Base-by-base conservation (phyloP, 2,888 invertebrate genomes). In the Campoletis raptor region DNA sequence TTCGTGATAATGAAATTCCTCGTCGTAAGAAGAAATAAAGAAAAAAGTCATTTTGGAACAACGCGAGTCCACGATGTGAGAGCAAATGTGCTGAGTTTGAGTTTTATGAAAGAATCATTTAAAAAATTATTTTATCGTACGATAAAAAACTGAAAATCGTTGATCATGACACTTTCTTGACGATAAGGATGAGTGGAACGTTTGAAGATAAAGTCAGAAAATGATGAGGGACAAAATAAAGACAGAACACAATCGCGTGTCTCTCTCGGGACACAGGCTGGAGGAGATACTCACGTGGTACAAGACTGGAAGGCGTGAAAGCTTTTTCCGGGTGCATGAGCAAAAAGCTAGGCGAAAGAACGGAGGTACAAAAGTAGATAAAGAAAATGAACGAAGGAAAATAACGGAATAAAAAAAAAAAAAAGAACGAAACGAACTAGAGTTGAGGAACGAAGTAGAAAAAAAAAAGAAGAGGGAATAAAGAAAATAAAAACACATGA, bases 211-310 rank as follows among this genome's bases (percentile, higher is more conserved):
- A 37, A 73, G 85, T 78, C 73, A 67, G 37, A 85, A 81, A 81
- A 77, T 61, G 78, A 73, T 54, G 45, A 70, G 81, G 81, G 69
- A 67, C 12, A 36, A 77, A 77, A 66, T 52, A 48, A 18, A 77
- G 24, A 21, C 4, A 42, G 18, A 21, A 61, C 3, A 61, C 5
- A 61, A 30, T 30, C 15, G 61, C 15, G 61, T 15, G 30, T 61
- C 61, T 73, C 66, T 77, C 66, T 77, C 77, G 66, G 77, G 78
- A 85, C 81, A 72, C 81, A 72, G 67, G 72, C 37, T 48, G 52
- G 21, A 66, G 42, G 64, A 66, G 77, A 48, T 77, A 70, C 81
- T 64, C 45, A 52, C 52, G 64, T 61, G 70, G 57, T 74, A 21
- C 24, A 9, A 12, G 42, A 73, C 67, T 30, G 54, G n/a, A n/a